Evolutionary conservation across 1,140 invertebrate species (phyloP), one percentile per base, ranked within the genome.

Genomic region (Atta cephalotes): DNA sequence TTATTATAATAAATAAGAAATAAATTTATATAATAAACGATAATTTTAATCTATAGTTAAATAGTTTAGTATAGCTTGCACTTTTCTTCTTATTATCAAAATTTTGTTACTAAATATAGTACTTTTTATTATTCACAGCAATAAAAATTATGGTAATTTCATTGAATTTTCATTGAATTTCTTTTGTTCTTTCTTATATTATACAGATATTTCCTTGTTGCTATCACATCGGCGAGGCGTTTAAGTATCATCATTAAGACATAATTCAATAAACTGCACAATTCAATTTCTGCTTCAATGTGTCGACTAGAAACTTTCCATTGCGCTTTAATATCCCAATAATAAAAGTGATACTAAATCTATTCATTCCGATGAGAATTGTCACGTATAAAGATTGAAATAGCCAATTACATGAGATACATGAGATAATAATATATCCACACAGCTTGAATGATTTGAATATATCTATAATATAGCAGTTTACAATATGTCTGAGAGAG

Each of bases 211-310:
- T 45, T 82, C 4, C 18, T 49, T 45, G 25, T 16, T 45, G 25
- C 18, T 68, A 35, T 62, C 14, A 18, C 6, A 49, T 51, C 25
- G 5, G 31, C 31, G 21, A 82, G 18, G n/a, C 6, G 7, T 16
- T 74, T 3, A 2, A 53, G 10, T 45, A 18, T 60, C 35, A 72
- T 82, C 25, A 74, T 82, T 82, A 82, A 58, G 25, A 31, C 35
- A 31, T 74, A 82, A 72, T 28, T 82, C 18, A 72, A 82, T 82
- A 18, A 62, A 28, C 6, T 45, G 21, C 21, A 82, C 35, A 82
- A 82, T 82, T 74, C 35, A 82, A 82, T 82, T 74, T 60, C 53
- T 82, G 35, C 35, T 82, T 62, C 68, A 60, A 82, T 60, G 45
- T 79, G n/a, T 31, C 16, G 39, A 70, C 49, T 56, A 56, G 49